A percentile compares a stretch with the other conserved stretches of the same genome.
These are phyloP conservation scores for Schizaphis graminum DNA, from an alignment of 2,888 invertebrate genomes.

Conservation along the genomic window DNA sequence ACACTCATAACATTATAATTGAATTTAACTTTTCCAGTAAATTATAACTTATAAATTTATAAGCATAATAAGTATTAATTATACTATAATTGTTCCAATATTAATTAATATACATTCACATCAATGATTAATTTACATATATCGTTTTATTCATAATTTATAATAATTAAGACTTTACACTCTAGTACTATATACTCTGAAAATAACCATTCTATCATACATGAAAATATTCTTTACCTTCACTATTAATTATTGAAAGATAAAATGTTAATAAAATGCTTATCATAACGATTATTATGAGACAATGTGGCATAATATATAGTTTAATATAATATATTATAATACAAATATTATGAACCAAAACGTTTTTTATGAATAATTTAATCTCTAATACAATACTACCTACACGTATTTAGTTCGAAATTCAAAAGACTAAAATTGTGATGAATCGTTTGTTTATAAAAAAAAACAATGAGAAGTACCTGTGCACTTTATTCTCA, in stretches of 20 bases:
- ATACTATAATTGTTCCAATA: background rate
- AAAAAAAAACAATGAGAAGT: slow-evolving; percentile 29
- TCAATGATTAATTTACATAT: background rate
- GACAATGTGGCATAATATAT: background rate
- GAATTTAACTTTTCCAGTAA: background rate
- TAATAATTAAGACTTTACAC: background rate
- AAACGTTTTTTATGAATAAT: slow-evolving; percentile 6
- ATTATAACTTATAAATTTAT: background rate
- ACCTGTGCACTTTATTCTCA: background rate
- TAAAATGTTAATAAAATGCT: background rate
- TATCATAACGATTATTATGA: background rate
- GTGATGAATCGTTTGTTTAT: slow-evolving; percentile 1
- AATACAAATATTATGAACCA: background rate
- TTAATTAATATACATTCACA: background rate
- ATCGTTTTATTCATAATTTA: background rate
- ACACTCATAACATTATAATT: background rate
- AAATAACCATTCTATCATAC: background rate
- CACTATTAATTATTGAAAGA: background rate
- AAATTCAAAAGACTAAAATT: background rate
- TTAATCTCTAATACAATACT: background rate
- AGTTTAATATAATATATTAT: background rate
- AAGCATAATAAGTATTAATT: background rate
- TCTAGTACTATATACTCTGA: background rate
- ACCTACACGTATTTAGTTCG: background rate
- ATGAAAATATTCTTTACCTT: background rate